Conservation (phyloP, 2,113 vertebrate species). For the Pseudopodoces humilis region DNA sequence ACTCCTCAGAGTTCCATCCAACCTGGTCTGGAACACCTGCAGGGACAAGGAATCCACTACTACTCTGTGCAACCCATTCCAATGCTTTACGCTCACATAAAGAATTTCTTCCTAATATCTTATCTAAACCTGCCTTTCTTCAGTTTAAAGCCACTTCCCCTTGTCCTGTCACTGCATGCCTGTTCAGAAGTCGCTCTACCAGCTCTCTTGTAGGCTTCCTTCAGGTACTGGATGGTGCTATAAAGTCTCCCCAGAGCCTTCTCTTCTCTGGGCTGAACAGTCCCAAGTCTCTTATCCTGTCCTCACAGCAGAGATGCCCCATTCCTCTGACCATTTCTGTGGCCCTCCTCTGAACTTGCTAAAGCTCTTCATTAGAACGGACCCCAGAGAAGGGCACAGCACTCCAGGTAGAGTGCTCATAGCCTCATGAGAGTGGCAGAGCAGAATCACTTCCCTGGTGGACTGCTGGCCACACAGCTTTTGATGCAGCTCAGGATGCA, state of each 20-base stretch:
- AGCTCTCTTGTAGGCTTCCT: not conserved
- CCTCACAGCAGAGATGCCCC: not conserved
- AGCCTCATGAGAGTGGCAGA: not conserved
- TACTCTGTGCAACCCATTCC: not conserved
- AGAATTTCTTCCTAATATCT: not conserved
- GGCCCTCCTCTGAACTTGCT: not conserved
- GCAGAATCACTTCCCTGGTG: not conserved
- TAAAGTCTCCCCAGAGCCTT: not conserved
- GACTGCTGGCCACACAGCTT: not conserved
- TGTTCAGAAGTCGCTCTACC: not conserved
- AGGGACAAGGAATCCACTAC: not conserved
- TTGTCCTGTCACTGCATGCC: not conserved
- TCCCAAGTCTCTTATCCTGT: not conserved
- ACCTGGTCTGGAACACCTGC: not conserved
- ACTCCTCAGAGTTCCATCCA: not conserved
- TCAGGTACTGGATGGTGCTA: not conserved
- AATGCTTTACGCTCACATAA: not conserved
- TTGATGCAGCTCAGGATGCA: not conserved
- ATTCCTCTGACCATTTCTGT: not conserved
- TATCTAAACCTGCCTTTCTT: not conserved
- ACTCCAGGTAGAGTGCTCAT: too few relatives aligned
- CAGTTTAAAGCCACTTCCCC: not conserved
- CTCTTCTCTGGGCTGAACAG: not conserved
- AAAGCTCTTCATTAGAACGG: not conserved
- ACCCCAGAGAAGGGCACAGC: not conserved